Base-by-base conservation (phyloP, 2,113 vertebrate genomes). In the Sorex fumeus region DNA sequence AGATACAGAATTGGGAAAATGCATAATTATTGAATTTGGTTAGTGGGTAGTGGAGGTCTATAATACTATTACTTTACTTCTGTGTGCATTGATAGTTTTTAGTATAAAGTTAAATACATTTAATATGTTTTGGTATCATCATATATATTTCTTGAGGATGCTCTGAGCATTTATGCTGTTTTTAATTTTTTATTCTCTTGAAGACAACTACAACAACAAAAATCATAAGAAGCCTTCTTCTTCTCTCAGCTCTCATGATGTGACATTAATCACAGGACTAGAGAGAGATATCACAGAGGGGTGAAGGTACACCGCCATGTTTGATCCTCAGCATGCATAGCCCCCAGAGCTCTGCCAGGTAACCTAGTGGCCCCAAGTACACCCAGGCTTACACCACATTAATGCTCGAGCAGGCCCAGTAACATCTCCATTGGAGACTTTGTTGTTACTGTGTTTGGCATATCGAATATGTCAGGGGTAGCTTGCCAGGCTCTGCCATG, bases 71-170 rank as follows among this genome's bases (percentile, higher is more conserved):
- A 15, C 28, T 85, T 87, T 18, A 30, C 57, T 64, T 93, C 18
- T 1, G 18, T 40, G 23, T 34, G 34, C 6, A 1, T 62, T 90
- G 60, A 62, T 36, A 69, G 6, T 81, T 32, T 53, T 36, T 27
- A 75, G 71, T 13, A 43, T 0, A 47, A 30, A 91, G 13, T 76
- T 91, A 34, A 50, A 72, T 40, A 77, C 16, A 27, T 79, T 34
- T 76, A 19, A 71, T 1, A 11, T 62, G 8, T 45, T 91, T 78
- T 70, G 30, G 8, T 76, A 67, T 50, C 18, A 72, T 32, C 21
- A 77, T 1, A 85, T 94, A 36, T 70, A 83, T 80, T 87, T 92
- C 83, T 43, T 71, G 47, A 91, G 45, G 45, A 30, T 69, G 27
- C 36, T 67, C 27, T 70, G 34, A 78, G 32, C 50, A 80, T 76